A percentile compares a stretch with the other conserved stretches of the same genome.
These are phyloP conservation scores for Alexandromys fortis DNA, from an alignment of 2,113 vertebrate species.

Conservation along the genomic window DNA sequence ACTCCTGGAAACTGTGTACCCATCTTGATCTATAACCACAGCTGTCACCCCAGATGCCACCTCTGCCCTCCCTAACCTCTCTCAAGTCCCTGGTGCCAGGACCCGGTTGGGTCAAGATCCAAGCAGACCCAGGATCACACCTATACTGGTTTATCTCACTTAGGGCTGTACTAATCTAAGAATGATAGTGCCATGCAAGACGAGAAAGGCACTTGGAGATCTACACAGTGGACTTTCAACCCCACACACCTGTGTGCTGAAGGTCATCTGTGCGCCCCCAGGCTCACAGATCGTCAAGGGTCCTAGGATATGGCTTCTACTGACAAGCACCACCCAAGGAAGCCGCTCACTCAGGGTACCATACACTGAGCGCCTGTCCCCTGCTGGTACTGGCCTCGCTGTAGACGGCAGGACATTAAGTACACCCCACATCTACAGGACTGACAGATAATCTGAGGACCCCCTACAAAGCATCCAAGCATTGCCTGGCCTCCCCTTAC, in stretches of 20 bases:
- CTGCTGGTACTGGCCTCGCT: neutral
- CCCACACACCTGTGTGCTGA: neutral
- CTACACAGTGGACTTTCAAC: neutral
- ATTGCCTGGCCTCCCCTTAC: neutral
- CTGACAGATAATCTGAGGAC: neutral
- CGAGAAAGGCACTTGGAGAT: neutral
- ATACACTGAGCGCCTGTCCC: neutral
- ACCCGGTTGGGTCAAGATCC: neutral
- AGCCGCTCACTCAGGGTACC: neutral
- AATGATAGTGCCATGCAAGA: neutral
- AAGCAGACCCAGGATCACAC: neutral
- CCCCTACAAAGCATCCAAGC: neutral
- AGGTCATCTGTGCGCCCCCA: neutral
- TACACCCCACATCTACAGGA: no score
- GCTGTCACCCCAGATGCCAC: rapidly evolving
- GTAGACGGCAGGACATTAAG: neutral
- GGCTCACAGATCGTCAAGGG: neutral
- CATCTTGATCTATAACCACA: neutral
- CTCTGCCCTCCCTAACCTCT: neutral
- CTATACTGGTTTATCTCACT: neutral
- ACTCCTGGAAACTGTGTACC: neutral
- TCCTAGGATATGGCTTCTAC: neutral
- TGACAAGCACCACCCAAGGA: neutral
- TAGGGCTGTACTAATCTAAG: rapidly evolving
- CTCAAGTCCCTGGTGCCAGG: neutral